Base-by-base conservation (phyloP, 2,888 invertebrate species). In the Metalampra italica region DNA sequence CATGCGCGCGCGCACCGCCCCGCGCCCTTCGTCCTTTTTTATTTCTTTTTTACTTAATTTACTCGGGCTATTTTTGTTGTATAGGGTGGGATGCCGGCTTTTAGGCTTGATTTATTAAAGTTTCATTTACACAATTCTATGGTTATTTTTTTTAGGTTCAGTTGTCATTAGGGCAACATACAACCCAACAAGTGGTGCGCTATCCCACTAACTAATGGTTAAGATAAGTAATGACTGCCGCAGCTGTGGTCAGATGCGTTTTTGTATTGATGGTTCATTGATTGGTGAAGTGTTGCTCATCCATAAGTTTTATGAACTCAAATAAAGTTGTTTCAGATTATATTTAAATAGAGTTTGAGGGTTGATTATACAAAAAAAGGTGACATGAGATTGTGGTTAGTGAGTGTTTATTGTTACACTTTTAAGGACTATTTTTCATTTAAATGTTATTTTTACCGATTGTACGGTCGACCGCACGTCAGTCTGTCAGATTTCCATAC, bases 261-360 rank as follows among this genome's bases (percentile, higher is more conserved):
- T 66, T 66, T 64, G 79, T 82, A 80, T 82, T 78, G 78, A 80
- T 75, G 66, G 63, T 71, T 70, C 76, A 79, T 80, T 73, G 75
- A 58, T 64, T 71, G 71, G 75, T 71, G 71, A 69, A 64, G 62
- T 69, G 36, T 36, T 36, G 7, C 36, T n/a, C 36, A n/a, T n/a
- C n/a, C n/a, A n/a, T 36, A n/a, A 7, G n/a, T n/a, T 22, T 22
- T 36, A n/a, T n/a, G 36, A 36, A n/a, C 5, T 22, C 2, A 7
- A 9, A 8, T 36, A 7, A 36, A 36, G 36, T n/a, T 8, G 36
- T n/a, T 9, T 36, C n/a, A n/a, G 36, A 36, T 32, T 36, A 36
- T n/a, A 3, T 22, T 22, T 22, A 3, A n/a, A n/a, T 22, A 22
- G 22, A 22, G 22, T 5, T 22, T 3, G 5, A 2, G 22, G 5